Base-by-base conservation (phyloP, 2,797 vertebrate genomes). In the Prunella strophiata region DNA sequence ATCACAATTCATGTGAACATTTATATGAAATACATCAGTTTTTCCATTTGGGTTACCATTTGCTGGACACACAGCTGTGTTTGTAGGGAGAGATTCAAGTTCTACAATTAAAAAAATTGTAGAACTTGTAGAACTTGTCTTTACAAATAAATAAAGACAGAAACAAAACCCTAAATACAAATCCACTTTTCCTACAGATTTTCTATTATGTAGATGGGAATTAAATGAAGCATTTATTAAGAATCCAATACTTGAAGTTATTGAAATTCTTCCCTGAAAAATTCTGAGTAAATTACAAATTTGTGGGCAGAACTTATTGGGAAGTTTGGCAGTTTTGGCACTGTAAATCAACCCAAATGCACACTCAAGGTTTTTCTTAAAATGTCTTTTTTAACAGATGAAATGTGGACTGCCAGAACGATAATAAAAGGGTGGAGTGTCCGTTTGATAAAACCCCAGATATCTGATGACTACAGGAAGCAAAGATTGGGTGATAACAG, bases 391-490 rank as follows among this genome's bases (percentile, higher is more conserved):
- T 84, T 7, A 47, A 22, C 1, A 70, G 11, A 3, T 2, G 30
- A 34, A 48, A 16, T 45, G 9, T 27, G 47, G 57, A 65, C 22
- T 83, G 50, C 30, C 61, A 27, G 8, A 23, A 52, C 7, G 11
- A 7, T 11, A 51, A 66, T 48, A 6, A 55, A 71, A 89, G 95
- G 96, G 96, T 87, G 95, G 95, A 45, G 96, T 80, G 93, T 83
- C 95, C 71, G 48, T 87, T 51, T 89, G 85, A 91, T 77, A 9
- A 68, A 78, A 55, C 3, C 52, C 45, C 11, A 76, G 89, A 25
- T 86, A 87, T 20, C 92, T 93, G 93, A 42, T 52, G 87, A 80
- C 22, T 61, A 38, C 95, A 97, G 96, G 96, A 96, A 97, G 85
- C 27, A 19, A 7, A 95, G 91, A 95, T 93, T 9, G 52, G n/a